Evolutionary conservation across 1,140 invertebrate species (phyloP).

Genomic region (Bombus difficillimus): DNA sequence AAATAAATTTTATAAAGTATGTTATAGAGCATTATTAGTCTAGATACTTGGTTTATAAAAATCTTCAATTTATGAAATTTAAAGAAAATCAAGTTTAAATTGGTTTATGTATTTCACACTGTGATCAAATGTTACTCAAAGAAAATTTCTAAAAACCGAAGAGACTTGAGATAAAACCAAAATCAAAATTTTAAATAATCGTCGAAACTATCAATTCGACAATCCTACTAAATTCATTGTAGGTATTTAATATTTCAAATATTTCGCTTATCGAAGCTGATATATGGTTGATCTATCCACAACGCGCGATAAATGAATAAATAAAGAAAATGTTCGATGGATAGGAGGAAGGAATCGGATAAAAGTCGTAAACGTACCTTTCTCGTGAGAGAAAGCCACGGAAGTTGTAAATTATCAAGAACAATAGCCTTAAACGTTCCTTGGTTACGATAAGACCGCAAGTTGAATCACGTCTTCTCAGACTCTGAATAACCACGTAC

Average conservation of each 20-base stretch:
- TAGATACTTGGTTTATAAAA: too few species aligned
- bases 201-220: not conserved
- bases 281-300: too few species aligned
- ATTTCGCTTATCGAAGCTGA: not conserved
- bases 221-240: too few species aligned
- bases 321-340: not conserved
- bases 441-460: not conserved
- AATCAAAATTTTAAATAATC: not conserved
- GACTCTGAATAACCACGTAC: not conserved
- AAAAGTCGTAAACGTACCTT: not conserved
- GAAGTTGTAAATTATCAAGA: slow-evolving; percentile 35
- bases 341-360: not conserved
- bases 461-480: slow-evolving; percentile 11
- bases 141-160: not conserved
- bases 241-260: not conserved
- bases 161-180: not conserved
- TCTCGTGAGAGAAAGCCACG: not conserved
- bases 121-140: too few species aligned
- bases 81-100: too few species aligned
- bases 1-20: too few species aligned
- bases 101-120: too few species aligned
- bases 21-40: too few species aligned
- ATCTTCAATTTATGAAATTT: too few species aligned
- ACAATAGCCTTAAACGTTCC: slow-evolving; percentile 7
- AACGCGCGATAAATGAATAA: not conserved